A percentile compares a stretch with the other conserved stretches of the same genome.
Evolutionary conservation across 2,113 vertebrate genomes (phyloP).

Genomic region (Cavia aperea): DNA sequence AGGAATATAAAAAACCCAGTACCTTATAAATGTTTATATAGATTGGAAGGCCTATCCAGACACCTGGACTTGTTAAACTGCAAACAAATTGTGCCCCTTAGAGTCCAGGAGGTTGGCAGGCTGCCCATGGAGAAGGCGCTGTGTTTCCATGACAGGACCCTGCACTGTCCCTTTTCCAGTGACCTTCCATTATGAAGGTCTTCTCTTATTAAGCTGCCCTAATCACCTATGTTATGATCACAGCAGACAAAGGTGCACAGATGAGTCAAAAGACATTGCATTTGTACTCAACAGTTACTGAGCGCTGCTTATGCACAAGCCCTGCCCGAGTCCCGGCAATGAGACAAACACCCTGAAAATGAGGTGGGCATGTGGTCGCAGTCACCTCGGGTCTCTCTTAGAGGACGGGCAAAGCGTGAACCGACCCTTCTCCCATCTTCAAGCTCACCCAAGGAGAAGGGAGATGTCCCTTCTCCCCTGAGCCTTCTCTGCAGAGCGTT

Average conservation of each 20-base stretch:
- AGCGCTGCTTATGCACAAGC: not conserved
- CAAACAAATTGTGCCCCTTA: not conserved
- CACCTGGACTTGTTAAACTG: not conserved
- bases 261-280: not conserved
- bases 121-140: not conserved
- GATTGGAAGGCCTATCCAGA: not conserved
- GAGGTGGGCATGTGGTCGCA: too few relatives aligned
- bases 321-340: not conserved
- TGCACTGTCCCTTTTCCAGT: not conserved
- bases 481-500: not conserved
- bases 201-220: not conserved
- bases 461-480: not conserved
- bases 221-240: not conserved
- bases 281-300: not conserved
- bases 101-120: not conserved
- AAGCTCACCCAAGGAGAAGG: not conserved
- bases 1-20: not conserved
- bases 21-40: not conserved
- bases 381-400: not conserved
- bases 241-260: not conserved
- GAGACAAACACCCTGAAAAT: not conserved
- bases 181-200: not conserved
- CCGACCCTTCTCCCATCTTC: not conserved
- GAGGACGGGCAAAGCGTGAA: not conserved
- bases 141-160: not conserved